Evolutionary conservation across 2,888 invertebrate genomes (phyloP), one percentile per base, ranked within the genome.

Genomic region (Tillus elongatus): DNA sequence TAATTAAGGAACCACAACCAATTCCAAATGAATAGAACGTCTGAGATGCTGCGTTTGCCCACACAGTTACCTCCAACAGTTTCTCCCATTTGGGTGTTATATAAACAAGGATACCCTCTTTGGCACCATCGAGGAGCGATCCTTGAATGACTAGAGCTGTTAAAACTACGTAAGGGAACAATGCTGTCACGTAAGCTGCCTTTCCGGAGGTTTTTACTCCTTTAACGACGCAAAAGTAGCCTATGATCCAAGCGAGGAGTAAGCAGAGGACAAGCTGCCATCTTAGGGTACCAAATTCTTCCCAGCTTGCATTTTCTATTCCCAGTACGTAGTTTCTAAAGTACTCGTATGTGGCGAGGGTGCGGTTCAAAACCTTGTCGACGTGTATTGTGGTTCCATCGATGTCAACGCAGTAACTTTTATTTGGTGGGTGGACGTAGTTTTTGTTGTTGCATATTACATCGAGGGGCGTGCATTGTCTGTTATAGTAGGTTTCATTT

Each of bases 171-270:
- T 82, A 82, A 0, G 82, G 82, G 54, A 82, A 82, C 11, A 80
- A 57, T 0, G 81, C 79, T 2, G 81, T 82, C 53, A 82, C 81
- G 58, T 81, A 81, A 4, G 79, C 79, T 30, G 85, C 73, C 87
- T 92, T 63, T 30, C 92, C 92, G 0, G 90, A 84, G 55, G 88
- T 87, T 66, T 89, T 83, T 44, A 93, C 87, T 83, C 74, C 75
- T 64, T 82, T 86, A 63, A 88, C 82, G 41, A 91, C 83, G 61
- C 87, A 88, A 49, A 91, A 74, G 68, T 86, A 92, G 42, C 87
- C 85, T 45, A 88, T 68, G 33, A 87, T 56, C 92, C 91, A 92
- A 1, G 82, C 78, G 1, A 83, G 63, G 16, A 82, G 68, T 3
- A 92, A 71, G 47, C 85, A 84, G 3, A 84, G 72, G 1, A 86